Conservation (phyloP, 1,140 invertebrate species). For the Bradynema listronoti region DNA sequence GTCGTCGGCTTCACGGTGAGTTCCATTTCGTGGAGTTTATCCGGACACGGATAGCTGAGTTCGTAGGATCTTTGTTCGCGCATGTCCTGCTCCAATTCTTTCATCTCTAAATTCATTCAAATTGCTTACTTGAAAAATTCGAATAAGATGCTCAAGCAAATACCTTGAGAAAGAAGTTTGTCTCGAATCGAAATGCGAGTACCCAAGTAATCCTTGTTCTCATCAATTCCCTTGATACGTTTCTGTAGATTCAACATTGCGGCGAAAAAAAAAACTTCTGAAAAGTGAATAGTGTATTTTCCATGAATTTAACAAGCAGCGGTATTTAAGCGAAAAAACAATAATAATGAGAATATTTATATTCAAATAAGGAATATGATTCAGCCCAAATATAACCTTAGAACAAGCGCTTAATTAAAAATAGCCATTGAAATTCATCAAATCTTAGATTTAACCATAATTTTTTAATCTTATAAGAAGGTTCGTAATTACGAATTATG, state of each 20-base stretch:
- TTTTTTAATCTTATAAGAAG: no score
- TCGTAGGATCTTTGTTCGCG: conserved; percentile 68
- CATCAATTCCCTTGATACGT: conserved; percentile 49
- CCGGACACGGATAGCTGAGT: conserved; percentile 70
- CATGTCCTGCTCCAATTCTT: conserved; percentile 80
- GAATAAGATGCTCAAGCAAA: conserved; percentile 17
- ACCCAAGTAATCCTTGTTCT: conserved; percentile 43
- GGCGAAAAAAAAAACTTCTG: no score
- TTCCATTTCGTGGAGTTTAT: conserved; percentile 72
- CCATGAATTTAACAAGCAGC: no score
- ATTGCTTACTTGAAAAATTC: neutral
- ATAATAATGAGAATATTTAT: no score
- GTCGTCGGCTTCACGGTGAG: conserved; percentile 76
- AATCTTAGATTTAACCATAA: no score
- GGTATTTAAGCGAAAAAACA: no score
- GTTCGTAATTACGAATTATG: no score
- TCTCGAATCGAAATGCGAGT: conserved; percentile 72
- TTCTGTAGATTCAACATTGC: conserved; percentile 70
- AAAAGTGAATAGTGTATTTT: no score
- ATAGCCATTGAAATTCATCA: no score
- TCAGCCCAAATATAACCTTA: no score
- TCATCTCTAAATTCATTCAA: conserved; percentile 66
- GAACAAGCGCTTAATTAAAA: no score
- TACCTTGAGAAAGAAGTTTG: conserved; percentile 74
- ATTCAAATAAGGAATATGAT: no score